Base-by-base conservation (phyloP, 2,797 vertebrate species). In the Sebastes flavidus region DNA sequence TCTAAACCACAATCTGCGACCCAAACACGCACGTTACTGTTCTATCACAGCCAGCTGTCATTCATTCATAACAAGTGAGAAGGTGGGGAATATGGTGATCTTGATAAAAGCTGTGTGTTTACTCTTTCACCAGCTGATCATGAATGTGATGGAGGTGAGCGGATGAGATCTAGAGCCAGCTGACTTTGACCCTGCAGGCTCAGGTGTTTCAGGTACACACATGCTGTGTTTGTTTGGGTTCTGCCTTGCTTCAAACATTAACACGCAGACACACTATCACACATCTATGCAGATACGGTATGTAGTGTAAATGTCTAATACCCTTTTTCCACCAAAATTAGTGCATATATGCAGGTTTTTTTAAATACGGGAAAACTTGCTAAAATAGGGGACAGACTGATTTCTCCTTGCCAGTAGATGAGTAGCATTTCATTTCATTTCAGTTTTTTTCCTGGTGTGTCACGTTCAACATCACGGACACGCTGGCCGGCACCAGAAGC, bases 151-250 rank as follows among this genome's bases (percentile, higher is more conserved):
- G 32, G 14, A 60, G 58, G 46, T 32, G 63, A 75, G 46, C 24
- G 0, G 8, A 55, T 18, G 4, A 20, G 61, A 38, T 80, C 58
- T 27, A 69, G 49, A 77, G 36, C 38, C 68, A 14, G 78, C 72
- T 88, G 89, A 90, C 82, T 85, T 80, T 87, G 85, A 84, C 83
- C 88, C 84, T 77, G 83, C 80, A 72, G 84, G 58, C 66, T 83
- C 52, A 24, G 55, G 14, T 92, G 90, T 94, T 90, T 92, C 61
- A 67, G 83, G 88, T 93, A 46, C 71, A 91, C 81, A 93, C 89
- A 92, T 2, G 12, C 78, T 56, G 70, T 91, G 89, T 93, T 91
- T 93, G 86, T 91, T 88, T 91, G 83, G 82, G 80, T 88, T 88
- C 68, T 69, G 83, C 66, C 66, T 52, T 54, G 65, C 82, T 78